Conservation (phyloP, 2,113 vertebrate species). For the Pleuronectes platessa region DNA sequence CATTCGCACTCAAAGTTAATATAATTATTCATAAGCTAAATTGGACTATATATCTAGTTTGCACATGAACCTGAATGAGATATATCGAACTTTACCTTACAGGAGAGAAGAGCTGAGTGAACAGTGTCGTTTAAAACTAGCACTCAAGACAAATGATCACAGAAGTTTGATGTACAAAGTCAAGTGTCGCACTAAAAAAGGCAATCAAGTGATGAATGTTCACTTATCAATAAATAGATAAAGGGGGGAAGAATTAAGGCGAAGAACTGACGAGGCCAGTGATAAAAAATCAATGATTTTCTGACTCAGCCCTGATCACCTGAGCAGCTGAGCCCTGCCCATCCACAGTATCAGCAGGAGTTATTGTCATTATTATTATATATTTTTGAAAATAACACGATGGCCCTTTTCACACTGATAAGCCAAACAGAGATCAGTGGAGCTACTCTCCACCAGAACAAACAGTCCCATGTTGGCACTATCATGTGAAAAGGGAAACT, state of each 20-base stretch:
- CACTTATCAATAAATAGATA: conserved; percentile 19
- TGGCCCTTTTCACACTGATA: conserved; percentile 38
- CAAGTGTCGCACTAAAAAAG: conserved; percentile 44
- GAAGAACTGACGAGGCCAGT: not conserved
- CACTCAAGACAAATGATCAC: conserved; percentile 12
- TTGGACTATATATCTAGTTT: conserved; percentile 3
- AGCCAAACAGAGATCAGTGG: conserved; percentile 23
- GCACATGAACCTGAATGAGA: conserved; percentile 8
- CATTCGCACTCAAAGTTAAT: conserved; percentile 32
- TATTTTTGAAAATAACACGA: conserved; percentile 2
- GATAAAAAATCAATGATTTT: conserved; percentile 30
- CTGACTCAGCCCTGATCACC: conserved; percentile 4
- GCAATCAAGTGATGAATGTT: conserved; percentile 37
- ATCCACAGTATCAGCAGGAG: conserved; percentile 27
- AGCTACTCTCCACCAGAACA: not conserved
- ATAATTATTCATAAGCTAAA: conserved; percentile 15
- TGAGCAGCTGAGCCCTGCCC: conserved; percentile 19
- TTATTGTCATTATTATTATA: not conserved
- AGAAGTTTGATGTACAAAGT: conserved; percentile 30
- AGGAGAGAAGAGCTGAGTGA: conserved; percentile 3
- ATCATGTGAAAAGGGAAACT: conserved; percentile 39
- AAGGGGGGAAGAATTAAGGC: not conserved
- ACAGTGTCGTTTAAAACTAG: conserved; percentile 19
- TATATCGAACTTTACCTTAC: conserved; percentile 2
- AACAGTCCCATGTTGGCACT: conserved; percentile 33